These are phyloP conservation scores for Arge pagana DNA, from an alignment of 2,888 invertebrate genomes.

Conservation along the genomic window DNA sequence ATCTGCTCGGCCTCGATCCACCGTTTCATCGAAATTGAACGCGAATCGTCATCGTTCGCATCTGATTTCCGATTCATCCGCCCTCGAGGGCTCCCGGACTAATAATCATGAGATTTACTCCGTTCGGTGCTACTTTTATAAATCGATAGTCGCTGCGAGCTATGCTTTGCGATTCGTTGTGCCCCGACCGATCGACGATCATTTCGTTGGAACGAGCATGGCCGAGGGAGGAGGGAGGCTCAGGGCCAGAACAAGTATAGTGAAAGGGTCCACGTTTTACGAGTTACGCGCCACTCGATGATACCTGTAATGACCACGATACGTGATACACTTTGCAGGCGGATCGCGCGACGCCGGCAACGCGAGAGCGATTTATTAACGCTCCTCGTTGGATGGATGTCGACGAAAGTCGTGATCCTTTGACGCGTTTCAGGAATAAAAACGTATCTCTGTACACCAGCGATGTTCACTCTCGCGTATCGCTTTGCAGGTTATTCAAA, in stretches of 20 bases:
- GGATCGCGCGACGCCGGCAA: not conserved
- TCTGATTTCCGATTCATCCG: too few species aligned
- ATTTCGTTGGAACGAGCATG: constrained; percentile 9
- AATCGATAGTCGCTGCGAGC: constrained; percentile 1
- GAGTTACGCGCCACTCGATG: constrained; percentile 2
- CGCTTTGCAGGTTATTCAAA: constrained; percentile 79
- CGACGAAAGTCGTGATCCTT: not conserved
- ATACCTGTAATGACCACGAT: constrained; percentile 18
- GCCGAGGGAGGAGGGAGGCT: too few species aligned
- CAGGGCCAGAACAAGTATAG: constrained; percentile 14
- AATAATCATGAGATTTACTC: constrained; percentile 1
- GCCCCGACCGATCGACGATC: constrained; percentile 6
- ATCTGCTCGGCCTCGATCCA: too few species aligned
- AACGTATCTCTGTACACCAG: not conserved
- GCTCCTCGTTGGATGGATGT: not conserved
- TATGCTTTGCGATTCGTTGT: constrained; percentile 6
- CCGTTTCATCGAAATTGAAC: too few species aligned
- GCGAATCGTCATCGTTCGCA: too few species aligned
- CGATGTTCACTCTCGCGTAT: not conserved
- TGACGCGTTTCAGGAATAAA: constrained; percentile 3
- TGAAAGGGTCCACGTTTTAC: constrained; percentile 18
- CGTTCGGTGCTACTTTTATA: not conserved
- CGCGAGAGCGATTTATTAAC: not conserved
- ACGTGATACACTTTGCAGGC: constrained; percentile 8
- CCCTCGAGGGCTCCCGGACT: too few species aligned